Evolutionary conservation across 1,140 invertebrate species (phyloP).

Genomic region (Aphis gossypii): DNA sequence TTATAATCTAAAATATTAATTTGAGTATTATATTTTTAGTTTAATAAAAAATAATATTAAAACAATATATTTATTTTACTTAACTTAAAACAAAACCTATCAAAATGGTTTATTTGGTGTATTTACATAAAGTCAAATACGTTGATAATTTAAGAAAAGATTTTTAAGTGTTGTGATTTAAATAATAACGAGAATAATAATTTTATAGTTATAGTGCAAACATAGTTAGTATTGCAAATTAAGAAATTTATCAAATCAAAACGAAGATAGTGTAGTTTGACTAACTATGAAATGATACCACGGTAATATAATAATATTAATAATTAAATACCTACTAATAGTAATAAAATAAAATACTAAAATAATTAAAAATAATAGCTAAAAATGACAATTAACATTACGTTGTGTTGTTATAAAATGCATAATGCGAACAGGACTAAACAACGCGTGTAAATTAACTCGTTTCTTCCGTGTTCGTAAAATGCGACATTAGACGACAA

Average conservation of each 20-base stretch:
- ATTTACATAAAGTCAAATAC: too few species aligned
- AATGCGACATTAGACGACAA: background rate
- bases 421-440: background rate
- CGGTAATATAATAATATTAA: background rate
- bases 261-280: background rate
- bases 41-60: too few species aligned
- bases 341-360: background rate
- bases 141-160: too few species aligned
- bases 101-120: too few species aligned
- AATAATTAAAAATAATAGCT: background rate
- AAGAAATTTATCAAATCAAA: background rate
- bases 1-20: too few species aligned
- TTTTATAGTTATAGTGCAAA: background rate
- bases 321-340: background rate
- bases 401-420: background rate
- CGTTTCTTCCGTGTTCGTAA: background rate
- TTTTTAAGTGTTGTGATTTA: background rate
- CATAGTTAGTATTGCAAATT: background rate
- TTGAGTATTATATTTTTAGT: too few species aligned
- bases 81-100: too few species aligned
- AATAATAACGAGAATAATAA: too few species aligned
- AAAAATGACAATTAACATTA: background rate
- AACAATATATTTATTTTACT: too few species aligned
- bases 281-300: background rate
- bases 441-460: background rate